These are phyloP conservation scores for Hirtodrosophila duncani DNA, from an alignment of 2,888 invertebrate genomes.

Conservation along the genomic window DNA sequence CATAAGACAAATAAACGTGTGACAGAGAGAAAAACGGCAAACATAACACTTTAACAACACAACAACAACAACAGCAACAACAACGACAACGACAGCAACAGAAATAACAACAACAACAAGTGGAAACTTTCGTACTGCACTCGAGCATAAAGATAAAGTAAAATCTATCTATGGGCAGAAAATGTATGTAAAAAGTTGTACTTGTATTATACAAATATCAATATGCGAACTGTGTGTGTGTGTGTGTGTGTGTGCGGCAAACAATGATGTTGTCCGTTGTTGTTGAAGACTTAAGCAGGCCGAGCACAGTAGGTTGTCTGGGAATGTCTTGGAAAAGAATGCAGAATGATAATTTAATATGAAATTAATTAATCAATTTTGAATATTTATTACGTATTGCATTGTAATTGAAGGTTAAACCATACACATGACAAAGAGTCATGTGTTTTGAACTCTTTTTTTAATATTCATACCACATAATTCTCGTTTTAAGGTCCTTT, in stretches of 20 bases:
- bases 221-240: slow-evolving; percentile 14
- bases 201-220: slow-evolving; percentile 30
- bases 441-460: no score
- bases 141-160: slow-evolving; percentile 42
- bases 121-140: slow-evolving; percentile 29
- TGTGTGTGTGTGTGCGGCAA: slow-evolving; percentile 4
- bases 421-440: no score
- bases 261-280: neutral
- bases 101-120: slow-evolving; percentile 12
- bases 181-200: neutral
- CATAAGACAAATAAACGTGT: slow-evolving; percentile 36
- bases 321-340: no score
- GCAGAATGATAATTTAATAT: no score
- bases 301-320: no score
- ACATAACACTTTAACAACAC: slow-evolving; percentile 5
- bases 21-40: slow-evolving; percentile 14
- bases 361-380: no score
- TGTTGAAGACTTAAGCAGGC: no score
- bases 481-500: no score
- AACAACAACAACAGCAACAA: neutral
- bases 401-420: no score
- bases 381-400: no score
- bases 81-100: neutral
- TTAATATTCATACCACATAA: no score
- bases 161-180: neutral